phyloP scores from a whole-genome alignment of 2,888 invertebrate genomes.

The Sthenelais limicola region DNA sequence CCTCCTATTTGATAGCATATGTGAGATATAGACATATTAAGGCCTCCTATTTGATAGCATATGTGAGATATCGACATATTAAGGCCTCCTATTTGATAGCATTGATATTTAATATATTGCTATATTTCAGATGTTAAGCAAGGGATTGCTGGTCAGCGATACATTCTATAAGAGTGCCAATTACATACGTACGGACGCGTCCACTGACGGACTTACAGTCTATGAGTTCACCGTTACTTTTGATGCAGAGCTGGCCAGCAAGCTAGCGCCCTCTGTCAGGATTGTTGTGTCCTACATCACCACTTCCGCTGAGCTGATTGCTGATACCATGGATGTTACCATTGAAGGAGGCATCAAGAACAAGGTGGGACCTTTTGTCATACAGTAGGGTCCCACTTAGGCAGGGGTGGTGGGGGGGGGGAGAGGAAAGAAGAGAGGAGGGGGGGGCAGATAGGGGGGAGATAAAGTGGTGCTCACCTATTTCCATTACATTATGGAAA shows the following conservation, averaged over 20 bases:
- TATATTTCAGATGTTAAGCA: conserved; percentile 9
- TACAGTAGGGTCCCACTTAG: no score
- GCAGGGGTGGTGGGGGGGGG: no score
- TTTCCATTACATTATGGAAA: no score
- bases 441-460: no score
- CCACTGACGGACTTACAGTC: background rate
- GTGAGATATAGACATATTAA: no score
- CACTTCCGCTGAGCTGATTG: background rate
- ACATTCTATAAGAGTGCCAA: background rate
- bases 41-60: no score
- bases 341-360: background rate
- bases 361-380: conserved; percentile 22
- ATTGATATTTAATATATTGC: no score
- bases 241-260: background rate
- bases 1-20: no score
- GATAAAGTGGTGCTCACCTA: no score
- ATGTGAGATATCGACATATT: no score
- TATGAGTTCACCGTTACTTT: background rate
- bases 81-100: no score
- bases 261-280: background rate
- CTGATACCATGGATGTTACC: conserved; percentile 24
- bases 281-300: conserved; percentile 2
- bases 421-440: no score
- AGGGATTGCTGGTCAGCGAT: background rate
- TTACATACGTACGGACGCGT: background rate